Percentiles rank a stretch among this genome's conserved stretches.
These are phyloP conservation scores for Drosophila sulfurigaster DNA, from an alignment of 1,140 invertebrate genomes.

Conservation along the genomic window DNA sequence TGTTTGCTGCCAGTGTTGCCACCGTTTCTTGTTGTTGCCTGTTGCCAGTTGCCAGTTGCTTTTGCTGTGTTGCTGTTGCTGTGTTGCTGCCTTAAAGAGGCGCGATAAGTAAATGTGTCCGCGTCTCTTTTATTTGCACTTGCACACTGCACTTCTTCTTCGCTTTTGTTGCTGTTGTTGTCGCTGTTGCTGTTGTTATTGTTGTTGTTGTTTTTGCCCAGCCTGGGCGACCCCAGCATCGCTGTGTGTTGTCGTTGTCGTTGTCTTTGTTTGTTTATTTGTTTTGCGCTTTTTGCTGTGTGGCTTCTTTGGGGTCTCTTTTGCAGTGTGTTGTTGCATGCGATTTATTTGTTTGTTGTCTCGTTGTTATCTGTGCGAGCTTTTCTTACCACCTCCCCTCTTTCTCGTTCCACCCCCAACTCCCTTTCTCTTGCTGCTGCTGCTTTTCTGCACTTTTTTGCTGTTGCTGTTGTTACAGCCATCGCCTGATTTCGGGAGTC, in stretches of 20 bases:
- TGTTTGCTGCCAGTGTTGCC: constrained; percentile 24
- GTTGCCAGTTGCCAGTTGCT: constrained; percentile 70
- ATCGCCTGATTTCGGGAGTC: constrained; percentile 71
- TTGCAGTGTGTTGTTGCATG: constrained; percentile 58
- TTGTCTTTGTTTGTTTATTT: constrained; percentile 62
- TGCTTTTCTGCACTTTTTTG: constrained; percentile 29
- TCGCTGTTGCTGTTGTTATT: constrained; percentile 20
- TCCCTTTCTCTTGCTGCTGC: neutral
- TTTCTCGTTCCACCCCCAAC: no score
- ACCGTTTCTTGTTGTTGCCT: constrained; percentile 43
- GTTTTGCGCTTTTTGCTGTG: constrained; percentile 48
- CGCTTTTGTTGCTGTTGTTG: constrained; percentile 13
- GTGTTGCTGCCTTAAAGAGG: constrained; percentile 68
- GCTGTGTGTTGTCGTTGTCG: constrained; percentile 48
- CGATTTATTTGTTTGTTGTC: constrained; percentile 84
- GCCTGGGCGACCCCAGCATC: constrained; percentile 50
- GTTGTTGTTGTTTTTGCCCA: constrained; percentile 31
- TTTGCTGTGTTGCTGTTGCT: constrained; percentile 31
- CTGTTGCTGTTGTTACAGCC: constrained; percentile 46
- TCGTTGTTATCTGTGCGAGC: constrained; percentile 76
- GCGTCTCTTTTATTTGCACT: constrained; percentile 83
- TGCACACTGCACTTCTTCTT: constrained; percentile 66
- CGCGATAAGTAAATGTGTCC: constrained; percentile 83
- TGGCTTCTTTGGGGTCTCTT: constrained; percentile 54
- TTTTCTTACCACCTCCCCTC: constrained; percentile 22